Evolutionary conservation across 1,140 invertebrate genomes (phyloP), one percentile per base, ranked within the genome.

Genomic region (Diabrotica virgifera): DNA sequence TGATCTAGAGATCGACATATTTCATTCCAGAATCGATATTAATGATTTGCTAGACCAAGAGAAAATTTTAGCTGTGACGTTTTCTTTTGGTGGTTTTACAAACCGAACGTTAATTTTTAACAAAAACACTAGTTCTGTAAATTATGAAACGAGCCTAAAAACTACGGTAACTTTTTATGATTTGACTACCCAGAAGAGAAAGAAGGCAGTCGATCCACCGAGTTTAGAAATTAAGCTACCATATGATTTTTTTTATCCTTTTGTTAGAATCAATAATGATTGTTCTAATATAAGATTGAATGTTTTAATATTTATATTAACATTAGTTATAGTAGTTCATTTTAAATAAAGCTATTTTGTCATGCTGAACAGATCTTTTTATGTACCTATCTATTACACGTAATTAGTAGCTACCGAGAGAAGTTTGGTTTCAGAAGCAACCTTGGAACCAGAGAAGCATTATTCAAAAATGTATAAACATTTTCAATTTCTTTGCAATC

Each of bases 241-340:
- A 6, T 70, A 78, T 58, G 78, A 79, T 66, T 79, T 79, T 60
- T 79, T 78, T 68, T 79, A 79, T 69, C 77, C 78, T 6, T 78
- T 79, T 66, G 62, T 77, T 40, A 76, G 71, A 72, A 57, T 79
- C 9, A 59, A 63, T 35, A 70, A 66, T 38, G 61, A 61, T 24
- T 13, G n/a, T 54, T 36, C 40, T 62, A 37, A n/a, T 14, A 37
- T 13, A 38, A 59, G n/a, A 12, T 59, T 59, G 46, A 11, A 35
- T 59, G n/a, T 59, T 4, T 50, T 12, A 14, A 6, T 14, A 13
- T 14, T 57, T 57, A 4, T 24, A 35, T 37, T 14, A 57, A 12
- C 13, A 57, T 6, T 57, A 35, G 14, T 7, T 12, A 36, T 35
- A n/a, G 36, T 24, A 24, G 4, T 24, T 24, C 24, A 24, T 24